Conservation (phyloP, 2,888 invertebrate genomes). For the Limnephilus marmoratus region DNA sequence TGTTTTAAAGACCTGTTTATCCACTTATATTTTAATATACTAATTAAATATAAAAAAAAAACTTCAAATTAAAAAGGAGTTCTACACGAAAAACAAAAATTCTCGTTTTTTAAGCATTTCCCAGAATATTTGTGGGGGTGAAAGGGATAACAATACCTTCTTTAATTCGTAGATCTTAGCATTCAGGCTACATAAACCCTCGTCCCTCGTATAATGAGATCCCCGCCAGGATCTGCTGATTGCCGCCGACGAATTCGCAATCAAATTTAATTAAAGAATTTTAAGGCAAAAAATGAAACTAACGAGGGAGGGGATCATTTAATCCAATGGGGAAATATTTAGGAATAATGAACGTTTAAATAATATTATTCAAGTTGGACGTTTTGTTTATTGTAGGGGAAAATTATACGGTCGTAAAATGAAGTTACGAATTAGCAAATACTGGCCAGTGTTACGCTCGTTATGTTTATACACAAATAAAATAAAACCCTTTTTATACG, state of each 20-base stretch:
- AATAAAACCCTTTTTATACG: not conserved
- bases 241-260: not conserved
- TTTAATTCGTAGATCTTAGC: not conserved
- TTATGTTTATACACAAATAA: not conserved
- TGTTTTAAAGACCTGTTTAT: no score
- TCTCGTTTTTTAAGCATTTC: not conserved
- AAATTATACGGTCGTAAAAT: not conserved
- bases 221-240: not conserved
- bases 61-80: no score
- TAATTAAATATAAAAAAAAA: no score
- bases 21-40: no score
- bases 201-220: not conserved
- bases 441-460: not conserved
- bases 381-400: conserved; percentile 2
- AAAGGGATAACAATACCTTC: not conserved
- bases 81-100: no score
- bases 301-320: not conserved
- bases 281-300: not conserved
- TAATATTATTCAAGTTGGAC: not conserved
- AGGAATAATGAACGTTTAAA: not conserved
- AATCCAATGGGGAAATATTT: conserved; percentile 2
- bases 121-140: not conserved
- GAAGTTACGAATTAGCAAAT: not conserved
- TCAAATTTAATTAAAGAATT: not conserved
- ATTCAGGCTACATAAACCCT: not conserved